Evolutionary conservation across 2,888 invertebrate species (phyloP).

Genomic region (Cataglyphis altisquamis): DNA sequence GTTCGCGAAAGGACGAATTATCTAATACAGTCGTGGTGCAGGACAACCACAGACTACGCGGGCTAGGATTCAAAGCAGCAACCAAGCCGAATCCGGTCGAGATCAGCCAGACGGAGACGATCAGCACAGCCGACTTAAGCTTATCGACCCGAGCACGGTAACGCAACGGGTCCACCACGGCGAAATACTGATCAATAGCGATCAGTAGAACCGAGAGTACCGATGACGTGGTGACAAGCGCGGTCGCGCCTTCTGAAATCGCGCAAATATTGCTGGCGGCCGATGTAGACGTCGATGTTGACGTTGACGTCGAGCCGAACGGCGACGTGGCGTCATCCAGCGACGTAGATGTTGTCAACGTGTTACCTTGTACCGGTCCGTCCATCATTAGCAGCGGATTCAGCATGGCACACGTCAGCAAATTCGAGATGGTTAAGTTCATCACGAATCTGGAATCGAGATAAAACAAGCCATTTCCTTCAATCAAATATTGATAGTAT

Average conservation of each 20-base stretch:
- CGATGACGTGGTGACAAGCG: conserved; percentile 88
- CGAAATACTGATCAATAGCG: conserved; percentile 90
- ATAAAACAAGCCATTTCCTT: conserved; percentile 1
- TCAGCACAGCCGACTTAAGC: conserved; percentile 86
- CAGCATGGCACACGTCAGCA: conserved; percentile 87
- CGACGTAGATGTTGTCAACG: conserved; percentile 85
- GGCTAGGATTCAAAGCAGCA: conserved; percentile 86
- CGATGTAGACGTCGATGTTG: conserved; percentile 63
- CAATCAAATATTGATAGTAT: conserved; percentile 13
- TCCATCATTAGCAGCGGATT: conserved; percentile 87
- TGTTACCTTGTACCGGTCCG: conserved; percentile 82
- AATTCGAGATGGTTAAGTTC: conserved; percentile 88
- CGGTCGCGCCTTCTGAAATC: conserved; percentile 89
- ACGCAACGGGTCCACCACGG: conserved; percentile 89
- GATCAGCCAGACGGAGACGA: conserved; percentile 87
- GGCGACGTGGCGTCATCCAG: conserved; percentile 22
- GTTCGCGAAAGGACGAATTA: background rate
- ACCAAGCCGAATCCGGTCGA: conserved; percentile 86
- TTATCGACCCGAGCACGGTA: conserved; percentile 89
- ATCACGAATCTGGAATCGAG: conserved; percentile 89
- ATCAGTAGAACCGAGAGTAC: conserved; percentile 89
- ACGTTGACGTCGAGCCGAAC: conserved; percentile 9
- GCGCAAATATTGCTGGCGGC: conserved; percentile 86
- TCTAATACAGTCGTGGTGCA: conserved; percentile 73
- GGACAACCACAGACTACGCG: conserved; percentile 86